These are phyloP conservation scores for Emesis russula DNA, from an alignment of 2,888 invertebrate species.

Conservation along the genomic window DNA sequence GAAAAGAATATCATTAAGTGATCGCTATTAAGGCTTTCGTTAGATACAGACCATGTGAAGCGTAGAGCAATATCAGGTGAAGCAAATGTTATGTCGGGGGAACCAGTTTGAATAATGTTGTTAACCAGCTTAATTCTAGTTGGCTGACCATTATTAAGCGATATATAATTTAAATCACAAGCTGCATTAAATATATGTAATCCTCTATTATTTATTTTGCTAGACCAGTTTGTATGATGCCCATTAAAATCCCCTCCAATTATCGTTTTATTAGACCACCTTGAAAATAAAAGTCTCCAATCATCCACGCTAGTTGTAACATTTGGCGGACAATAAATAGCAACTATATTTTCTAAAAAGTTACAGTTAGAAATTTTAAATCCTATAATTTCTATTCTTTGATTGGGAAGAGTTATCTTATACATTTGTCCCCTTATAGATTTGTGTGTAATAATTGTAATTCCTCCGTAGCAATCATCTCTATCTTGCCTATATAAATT, in stretches of 20 bases:
- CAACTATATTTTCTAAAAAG: slow-evolving; percentile 39
- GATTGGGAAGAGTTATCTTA: slow-evolving; percentile 30
- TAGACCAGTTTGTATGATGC: slow-evolving; percentile 55
- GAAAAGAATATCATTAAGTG: background rate
- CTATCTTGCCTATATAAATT: slow-evolving; percentile 60
- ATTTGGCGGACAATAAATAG: slow-evolving; percentile 51
- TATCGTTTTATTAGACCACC: slow-evolving; percentile 37
- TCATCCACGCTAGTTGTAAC: slow-evolving; percentile 22
- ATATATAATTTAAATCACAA: background rate
- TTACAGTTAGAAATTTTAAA: slow-evolving; percentile 58
- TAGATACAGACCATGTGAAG: background rate
- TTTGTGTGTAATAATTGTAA: background rate
- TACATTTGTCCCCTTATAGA: background rate
- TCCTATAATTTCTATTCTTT: slow-evolving; percentile 65
- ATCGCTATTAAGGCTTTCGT: background rate
- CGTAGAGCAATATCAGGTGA: background rate
- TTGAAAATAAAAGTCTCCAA: slow-evolving; percentile 27
- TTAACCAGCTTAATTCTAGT: background rate
- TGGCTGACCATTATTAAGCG: background rate
- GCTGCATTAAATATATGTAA: background rate
- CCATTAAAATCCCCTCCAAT: slow-evolving; percentile 60
- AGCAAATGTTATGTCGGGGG: background rate
- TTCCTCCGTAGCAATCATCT: slow-evolving; percentile 58
- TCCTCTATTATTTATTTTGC: slow-evolving; percentile 27
- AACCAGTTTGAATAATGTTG: background rate